Evolutionary conservation across 2,113 vertebrate species (phyloP), one percentile per base, ranked within the genome.

Genomic region (Scopus umbretta): DNA sequence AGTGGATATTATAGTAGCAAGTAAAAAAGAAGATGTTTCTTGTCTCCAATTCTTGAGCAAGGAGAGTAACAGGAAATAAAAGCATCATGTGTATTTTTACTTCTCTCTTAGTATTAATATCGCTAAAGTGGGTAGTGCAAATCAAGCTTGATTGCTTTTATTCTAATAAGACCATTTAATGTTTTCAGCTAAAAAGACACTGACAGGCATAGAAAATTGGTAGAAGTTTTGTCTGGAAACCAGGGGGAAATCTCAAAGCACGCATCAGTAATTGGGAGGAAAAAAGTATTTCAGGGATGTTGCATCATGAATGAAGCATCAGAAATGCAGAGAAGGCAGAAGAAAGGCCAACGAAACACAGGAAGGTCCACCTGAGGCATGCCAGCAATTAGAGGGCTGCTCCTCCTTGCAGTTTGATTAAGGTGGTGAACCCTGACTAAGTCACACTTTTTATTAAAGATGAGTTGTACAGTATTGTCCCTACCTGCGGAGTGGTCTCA

Each of bases 51-150:
- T 78, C 58, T 73, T 61, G n/a, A 5, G 36, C 63, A 27, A 83
- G 56, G 81, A 81, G 25, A 20, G 30, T 86, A 74, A 83, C 67
- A 90, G 71, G 72, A 92, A 95, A 94, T 49, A 92, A 86, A 94
- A 90, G 30, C 15, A 16, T 53, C 82, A 53, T 3, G 1, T 71
- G 27, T 62, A 42, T 80, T 94, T 94, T 93, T 88, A 92, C 67
- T 88, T 94, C 76, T 81, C 38, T 78, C 88, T 80, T n/a, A 63
- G 20, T 56, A 78, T 74, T 88, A 80, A 25, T 88, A 61, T 70
- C 80, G 22, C 42, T 70, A 9, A 76, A 88, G 21, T 26, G 38
- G 12, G 30, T 66, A 50, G 38, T 55, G 36, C 22, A 83, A 73
- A 86, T 65, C 42, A 70, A 92, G 63, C 50, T 58, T 19, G 6